Evolutionary conservation across 2,797 vertebrate species (phyloP), one percentile per base, ranked within the genome.

Genomic region (Halcyon chelicuti): DNA sequence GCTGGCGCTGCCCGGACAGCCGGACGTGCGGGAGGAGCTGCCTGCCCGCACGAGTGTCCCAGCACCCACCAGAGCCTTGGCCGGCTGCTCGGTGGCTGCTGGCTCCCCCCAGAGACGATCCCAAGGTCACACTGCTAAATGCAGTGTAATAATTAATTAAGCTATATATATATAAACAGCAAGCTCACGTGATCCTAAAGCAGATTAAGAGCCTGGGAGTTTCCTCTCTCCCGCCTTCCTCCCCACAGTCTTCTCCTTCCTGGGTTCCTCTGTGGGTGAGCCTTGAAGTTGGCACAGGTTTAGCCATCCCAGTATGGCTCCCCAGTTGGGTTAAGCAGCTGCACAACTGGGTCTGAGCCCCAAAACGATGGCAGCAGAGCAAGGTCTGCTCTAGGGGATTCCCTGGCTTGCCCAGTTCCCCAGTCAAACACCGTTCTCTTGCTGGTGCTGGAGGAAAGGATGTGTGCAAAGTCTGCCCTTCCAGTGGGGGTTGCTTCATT

Each of bases 61-160:
- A 21, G 73, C 18, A 8, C 76, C 18, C 72, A 29, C 33, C 5
- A 2, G 28, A 2, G 9, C 79, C 70, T 70, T 28, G 82, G 78
- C 87, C 2, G 1, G 9, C 75, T 62, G 77, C 72, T 63, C 82
- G 5, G 37, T 8, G 44, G 1, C 63, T 55, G 72, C 74, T 54
- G 47, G 49, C 94, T 72, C 49, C 87, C 79, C 63, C 85, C 39
- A 10, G 78, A 86, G 65, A 82, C 2, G 1, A 10, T 33, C 37
- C 35, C 73, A 70, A 91, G 91, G 85, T 96, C 93, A 88, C 14
- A 23, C 51, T 75, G 79, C 85, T 95, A 94, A 88, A 93, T 86
- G 91, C 63, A 71, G 47, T 67, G 33, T 79, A 94, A 92, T 93
- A 95, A 88, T 95, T 91, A 95, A 96, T 96, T 90, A 58, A 66